Evolutionary conservation across 1,140 invertebrate genomes (phyloP), one percentile per base, ranked within the genome.

Genomic region (Zaprionus vittiger): DNA sequence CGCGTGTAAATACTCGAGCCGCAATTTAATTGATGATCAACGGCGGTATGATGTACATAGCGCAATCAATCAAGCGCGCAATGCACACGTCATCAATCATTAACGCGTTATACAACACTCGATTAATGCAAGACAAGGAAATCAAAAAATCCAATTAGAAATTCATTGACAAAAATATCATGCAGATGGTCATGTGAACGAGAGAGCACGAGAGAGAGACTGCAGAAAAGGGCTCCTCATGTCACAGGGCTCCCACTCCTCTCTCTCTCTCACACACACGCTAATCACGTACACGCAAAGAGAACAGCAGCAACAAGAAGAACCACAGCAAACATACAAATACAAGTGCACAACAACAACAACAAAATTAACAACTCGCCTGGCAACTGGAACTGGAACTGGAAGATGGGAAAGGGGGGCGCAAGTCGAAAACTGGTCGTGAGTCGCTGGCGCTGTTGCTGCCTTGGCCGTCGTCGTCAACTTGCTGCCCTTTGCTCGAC

Each of bases 81-180:
- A 31, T 15, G 15, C 62, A 72, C 38, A 26, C 56, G 28, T 17
- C 47, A 70, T 70, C 60, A 47, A 75, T 70, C 73, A 63, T 26
- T 69, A n/a, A 12, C 28, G 14, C 44, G 22, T 62, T 74, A 62
- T 63, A 38, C 59, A 63, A 67, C 57, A 57, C 72, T 38, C n/a
- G 11, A 61, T 61, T 41, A 66, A 38, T 73, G 11, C 70, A 31
- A 47, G 17, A 17, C 34, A 52, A 66, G 5, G 38, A 11, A 54
- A 44, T 34, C 37, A 37, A 4, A 7, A 63, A 59, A 41, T 59
- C 63, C 77, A 87, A 80, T 83, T 86, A 89, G 68, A 83, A 81
- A 76, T 73, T 78, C 65, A 80, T 87, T 87, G 84, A 83, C 75
- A 63, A 82, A 80, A 80, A 68, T 79, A 55, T 56, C 61, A 63